phyloP scores from a whole-genome alignment of 1,140 invertebrate species.

The Trypoxylus dichotomus region DNA sequence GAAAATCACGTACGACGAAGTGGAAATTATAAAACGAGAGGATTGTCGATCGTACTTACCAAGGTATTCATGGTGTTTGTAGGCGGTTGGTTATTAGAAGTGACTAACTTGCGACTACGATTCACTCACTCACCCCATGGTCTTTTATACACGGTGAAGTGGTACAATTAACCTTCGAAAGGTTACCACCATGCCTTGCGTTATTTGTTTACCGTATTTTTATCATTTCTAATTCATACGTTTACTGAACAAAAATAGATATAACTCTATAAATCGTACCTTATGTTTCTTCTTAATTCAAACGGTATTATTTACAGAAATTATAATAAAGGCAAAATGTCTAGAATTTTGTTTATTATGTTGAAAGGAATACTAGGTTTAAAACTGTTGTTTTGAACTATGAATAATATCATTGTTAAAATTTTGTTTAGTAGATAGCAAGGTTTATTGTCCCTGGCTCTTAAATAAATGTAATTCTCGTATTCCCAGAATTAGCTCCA shows the following conservation, averaged over 20 bases:
- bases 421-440: no score
- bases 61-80: slow-evolving; percentile 1
- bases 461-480: no score
- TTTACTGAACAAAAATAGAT: neutral
- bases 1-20: neutral
- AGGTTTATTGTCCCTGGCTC: no score
- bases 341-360: no score
- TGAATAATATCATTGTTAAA: no score
- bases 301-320: no score
- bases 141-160: slow-evolving; percentile 3
- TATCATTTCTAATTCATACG: slow-evolving; percentile 14
- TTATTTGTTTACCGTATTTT: neutral
- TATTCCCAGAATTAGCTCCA: no score
- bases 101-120: slow-evolving; percentile 5
- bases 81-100: neutral
- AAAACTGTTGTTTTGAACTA: no score
- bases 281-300: no score
- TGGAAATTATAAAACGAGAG: neutral
- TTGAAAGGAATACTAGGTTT: no score
- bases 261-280: neutral
- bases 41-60: neutral
- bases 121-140: neutral
- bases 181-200: neutral
- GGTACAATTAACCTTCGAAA: slow-evolving; percentile 27
- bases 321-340: no score